Percentiles rank a stretch among this genome's conserved stretches.
Conservation (phyloP, 2,888 invertebrate species). For the Seladonia tumulorum region DNA sequence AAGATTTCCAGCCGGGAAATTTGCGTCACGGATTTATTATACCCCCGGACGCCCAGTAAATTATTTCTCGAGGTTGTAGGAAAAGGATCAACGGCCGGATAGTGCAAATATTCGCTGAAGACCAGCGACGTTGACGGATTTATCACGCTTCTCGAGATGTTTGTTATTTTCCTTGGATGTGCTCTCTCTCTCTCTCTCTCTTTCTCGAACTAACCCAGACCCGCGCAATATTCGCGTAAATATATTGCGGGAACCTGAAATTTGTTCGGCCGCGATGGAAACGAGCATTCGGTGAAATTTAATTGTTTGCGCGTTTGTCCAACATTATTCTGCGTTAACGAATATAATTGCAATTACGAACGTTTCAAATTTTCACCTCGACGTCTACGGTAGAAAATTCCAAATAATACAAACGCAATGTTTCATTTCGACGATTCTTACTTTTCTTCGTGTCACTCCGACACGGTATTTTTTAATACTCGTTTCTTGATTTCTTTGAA, state of each 20-base stretch:
- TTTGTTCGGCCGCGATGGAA: background rate
- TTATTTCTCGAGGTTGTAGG: background rate
- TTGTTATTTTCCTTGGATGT: conserved; percentile 14
- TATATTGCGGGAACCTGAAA: background rate
- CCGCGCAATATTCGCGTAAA: background rate
- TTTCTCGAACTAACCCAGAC: too few relatives aligned
- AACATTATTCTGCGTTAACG: background rate
- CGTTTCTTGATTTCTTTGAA: background rate
- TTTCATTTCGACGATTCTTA: background rate
- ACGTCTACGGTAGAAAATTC: background rate
- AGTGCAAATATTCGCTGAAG: conserved; percentile 32
- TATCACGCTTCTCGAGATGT: conserved; percentile 11
- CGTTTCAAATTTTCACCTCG: background rate
- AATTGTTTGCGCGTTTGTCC: background rate
- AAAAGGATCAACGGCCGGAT: background rate
- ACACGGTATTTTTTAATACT: background rate
- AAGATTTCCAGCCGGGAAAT: conserved; percentile 9
- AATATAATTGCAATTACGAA: background rate
- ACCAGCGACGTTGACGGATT: conserved; percentile 17
- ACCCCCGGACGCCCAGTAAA: background rate
- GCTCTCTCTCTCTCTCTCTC: too few relatives aligned
- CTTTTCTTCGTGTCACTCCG: background rate
- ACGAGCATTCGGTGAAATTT: background rate
- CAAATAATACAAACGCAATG: background rate
- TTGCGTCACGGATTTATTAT: conserved; percentile 35